These are phyloP conservation scores for Drosophila varians DNA, from an alignment of 1,140 invertebrate species.

Conservation along the genomic window DNA sequence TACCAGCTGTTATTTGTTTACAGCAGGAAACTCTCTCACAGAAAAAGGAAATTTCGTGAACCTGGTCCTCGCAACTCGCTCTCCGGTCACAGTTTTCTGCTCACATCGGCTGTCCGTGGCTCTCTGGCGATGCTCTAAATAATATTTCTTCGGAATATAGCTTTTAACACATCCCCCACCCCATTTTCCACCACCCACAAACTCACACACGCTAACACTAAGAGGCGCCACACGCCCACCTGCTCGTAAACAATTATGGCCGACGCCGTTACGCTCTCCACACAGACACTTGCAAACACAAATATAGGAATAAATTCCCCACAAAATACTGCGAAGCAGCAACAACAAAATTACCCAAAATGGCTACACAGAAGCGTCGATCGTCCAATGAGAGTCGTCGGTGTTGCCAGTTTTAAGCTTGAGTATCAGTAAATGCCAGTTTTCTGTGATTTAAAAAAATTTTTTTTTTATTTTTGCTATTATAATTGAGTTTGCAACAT, in stretches of 20 bases:
- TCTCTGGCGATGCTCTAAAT: constrained; percentile 27
- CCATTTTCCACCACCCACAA: neutral
- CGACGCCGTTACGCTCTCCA: constrained; percentile 66
- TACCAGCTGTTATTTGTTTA: constrained; percentile 75
- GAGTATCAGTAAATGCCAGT: neutral
- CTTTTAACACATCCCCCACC: constrained; percentile 39
- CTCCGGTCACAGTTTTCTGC: too few relatives aligned
- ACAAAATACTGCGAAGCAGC: constrained; percentile 41
- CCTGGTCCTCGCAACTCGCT: neutral
- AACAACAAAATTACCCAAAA: constrained; percentile 74
- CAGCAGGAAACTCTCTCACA: constrained; percentile 22
- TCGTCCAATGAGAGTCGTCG: constrained; percentile 65
- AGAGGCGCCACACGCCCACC: constrained; percentile 60
- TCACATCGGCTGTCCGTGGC: neutral
- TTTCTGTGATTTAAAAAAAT: too few relatives aligned
- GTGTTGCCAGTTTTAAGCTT: constrained; percentile 29
- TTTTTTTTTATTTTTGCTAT: neutral
- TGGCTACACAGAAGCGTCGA: constrained; percentile 71
- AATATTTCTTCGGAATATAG: constrained; percentile 46
- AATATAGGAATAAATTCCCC: constrained; percentile 42
- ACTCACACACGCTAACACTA: constrained; percentile 6
- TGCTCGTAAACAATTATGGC: constrained; percentile 79
- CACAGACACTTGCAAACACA: constrained; percentile 37
- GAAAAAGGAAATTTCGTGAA: neutral
- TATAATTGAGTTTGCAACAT: neutral